phyloP scores from a whole-genome alignment of 2,113 vertebrate species.

The Hyla sarda region DNA sequence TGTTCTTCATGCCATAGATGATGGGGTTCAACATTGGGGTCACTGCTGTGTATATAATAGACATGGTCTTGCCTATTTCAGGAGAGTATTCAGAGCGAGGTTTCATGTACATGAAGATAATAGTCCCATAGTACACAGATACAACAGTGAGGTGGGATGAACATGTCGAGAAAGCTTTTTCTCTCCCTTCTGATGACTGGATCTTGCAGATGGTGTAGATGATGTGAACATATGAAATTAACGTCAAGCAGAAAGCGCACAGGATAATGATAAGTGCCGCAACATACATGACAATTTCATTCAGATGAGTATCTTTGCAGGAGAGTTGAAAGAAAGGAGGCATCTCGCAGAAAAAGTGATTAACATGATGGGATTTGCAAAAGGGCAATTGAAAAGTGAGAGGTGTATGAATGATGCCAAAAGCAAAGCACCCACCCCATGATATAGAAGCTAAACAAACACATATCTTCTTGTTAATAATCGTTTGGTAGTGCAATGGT shows the following conservation, averaged over 20 bases:
- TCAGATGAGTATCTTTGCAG: constrained; percentile 46
- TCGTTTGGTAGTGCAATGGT: constrained; percentile 17
- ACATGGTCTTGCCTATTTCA: background rate
- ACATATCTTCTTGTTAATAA: constrained; percentile 14
- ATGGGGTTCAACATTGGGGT: constrained; percentile 19
- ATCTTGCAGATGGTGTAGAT: background rate
- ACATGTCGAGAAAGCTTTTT: too few species aligned
- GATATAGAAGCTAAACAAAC: background rate
- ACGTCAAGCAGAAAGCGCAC: background rate
- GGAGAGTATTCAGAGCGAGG: background rate
- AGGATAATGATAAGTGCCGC: constrained; percentile 50
- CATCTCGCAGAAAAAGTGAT: constrained; percentile 18
- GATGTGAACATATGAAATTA: constrained; percentile 56
- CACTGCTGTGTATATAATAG: background rate
- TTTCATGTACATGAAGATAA: background rate
- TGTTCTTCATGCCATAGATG: background rate
- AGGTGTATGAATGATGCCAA: background rate
- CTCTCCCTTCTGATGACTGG: background rate
- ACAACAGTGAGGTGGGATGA: too few species aligned
- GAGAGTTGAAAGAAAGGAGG: constrained; percentile 48
- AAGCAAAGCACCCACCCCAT: background rate
- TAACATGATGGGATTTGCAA: constrained; percentile 26
- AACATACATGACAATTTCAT: constrained; percentile 57
- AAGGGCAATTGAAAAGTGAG: constrained; percentile 1
- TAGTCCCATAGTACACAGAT: too few species aligned